Conservation (phyloP, 2,113 vertebrate genomes). For the Phoenicopterus ruber region DNA sequence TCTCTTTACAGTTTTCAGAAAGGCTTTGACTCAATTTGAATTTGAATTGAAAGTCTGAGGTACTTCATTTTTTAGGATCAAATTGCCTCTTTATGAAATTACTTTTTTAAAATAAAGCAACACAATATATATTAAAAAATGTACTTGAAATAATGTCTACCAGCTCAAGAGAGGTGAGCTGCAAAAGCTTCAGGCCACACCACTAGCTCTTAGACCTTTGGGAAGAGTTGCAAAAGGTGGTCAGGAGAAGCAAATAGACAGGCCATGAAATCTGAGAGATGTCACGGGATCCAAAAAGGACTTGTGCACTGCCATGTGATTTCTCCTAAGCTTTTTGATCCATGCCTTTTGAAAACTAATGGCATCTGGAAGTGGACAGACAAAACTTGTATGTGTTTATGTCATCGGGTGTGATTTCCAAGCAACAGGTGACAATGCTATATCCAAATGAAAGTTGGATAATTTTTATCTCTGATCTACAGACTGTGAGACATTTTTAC, state of each 20-base stretch:
- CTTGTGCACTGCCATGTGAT: not conserved
- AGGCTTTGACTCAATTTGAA: not conserved
- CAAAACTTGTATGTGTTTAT: not conserved
- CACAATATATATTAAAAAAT: not conserved
- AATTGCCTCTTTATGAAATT: not conserved
- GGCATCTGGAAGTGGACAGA: not conserved
- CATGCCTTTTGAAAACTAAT: not conserved
- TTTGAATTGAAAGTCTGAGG: not conserved
- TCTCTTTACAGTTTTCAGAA: not conserved
- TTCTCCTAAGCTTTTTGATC: not conserved
- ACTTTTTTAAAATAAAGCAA: not conserved
- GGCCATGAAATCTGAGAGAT: not conserved
- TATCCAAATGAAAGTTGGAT: not conserved
- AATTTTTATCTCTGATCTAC: not conserved
- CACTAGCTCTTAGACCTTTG: not conserved
- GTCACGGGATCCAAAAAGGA: not conserved
- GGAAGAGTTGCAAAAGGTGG: not conserved
- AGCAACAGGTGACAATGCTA: not conserved
- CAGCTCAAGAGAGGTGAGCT: not conserved
- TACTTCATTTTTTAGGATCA: not conserved
- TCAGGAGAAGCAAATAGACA: not conserved
- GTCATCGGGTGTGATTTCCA: not conserved
- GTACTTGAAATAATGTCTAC: not conserved
- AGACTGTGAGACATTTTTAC: not conserved
- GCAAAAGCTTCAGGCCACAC: not conserved